Evolutionary conservation across 2,113 vertebrate genomes (phyloP).

Genomic region (Acrocephalus arundinaceus): DNA sequence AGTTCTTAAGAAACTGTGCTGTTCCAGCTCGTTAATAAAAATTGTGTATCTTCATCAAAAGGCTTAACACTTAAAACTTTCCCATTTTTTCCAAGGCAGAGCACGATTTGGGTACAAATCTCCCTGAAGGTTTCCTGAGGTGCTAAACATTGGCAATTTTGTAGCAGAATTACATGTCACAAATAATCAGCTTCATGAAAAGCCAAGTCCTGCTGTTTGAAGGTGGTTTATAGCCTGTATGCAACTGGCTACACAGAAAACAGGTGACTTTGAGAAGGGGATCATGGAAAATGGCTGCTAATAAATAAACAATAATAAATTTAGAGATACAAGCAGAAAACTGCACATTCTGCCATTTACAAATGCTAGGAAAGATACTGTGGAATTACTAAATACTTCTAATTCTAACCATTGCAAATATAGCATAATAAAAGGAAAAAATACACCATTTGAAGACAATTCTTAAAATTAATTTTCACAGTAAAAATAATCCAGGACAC

Average conservation of each 20-base stretch:
- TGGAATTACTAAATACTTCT: not conserved
- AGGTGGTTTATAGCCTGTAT: not conserved
- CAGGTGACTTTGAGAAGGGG: not conserved
- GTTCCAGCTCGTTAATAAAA: not conserved
- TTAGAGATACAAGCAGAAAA: not conserved
- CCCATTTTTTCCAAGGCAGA: not conserved
- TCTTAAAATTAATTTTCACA: not conserved
- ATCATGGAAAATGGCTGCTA: not conserved
- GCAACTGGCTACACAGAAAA: not conserved
- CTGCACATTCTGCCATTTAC: not conserved
- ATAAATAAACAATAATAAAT: not conserved
- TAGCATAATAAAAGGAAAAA: not conserved
- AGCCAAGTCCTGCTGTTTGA: not conserved
- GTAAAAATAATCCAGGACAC: not conserved
- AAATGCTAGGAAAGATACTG: not conserved
- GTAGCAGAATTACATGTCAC: not conserved
- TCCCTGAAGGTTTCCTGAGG: not conserved
- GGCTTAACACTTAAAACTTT: not conserved
- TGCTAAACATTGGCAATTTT: not conserved
- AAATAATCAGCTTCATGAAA: not conserved
- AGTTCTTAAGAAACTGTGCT: not conserved
- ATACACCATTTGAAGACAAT: not conserved
- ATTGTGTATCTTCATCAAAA: not conserved
- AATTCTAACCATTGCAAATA: not conserved
- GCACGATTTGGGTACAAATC: not conserved